Conservation (phyloP, 2,888 invertebrate genomes). For the Euplexia lucipara region DNA sequence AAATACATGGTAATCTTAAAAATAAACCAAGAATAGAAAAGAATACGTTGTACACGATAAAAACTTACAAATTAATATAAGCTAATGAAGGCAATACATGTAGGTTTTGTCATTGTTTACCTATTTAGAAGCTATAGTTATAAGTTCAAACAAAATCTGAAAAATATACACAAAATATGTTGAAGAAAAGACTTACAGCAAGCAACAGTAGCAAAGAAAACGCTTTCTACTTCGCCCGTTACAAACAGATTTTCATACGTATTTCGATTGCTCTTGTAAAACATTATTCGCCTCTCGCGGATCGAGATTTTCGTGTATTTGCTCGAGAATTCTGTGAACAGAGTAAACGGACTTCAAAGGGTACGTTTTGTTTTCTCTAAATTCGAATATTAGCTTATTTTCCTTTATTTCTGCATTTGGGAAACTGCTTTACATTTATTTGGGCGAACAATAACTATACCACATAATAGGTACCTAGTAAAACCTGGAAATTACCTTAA, state of each 20-base stretch:
- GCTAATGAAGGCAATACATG: too few relatives aligned
- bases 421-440: constrained; percentile 33
- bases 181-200: not conserved
- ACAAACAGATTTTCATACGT: constrained; percentile 37
- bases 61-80: too few relatives aligned
- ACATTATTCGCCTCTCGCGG: constrained; percentile 43
- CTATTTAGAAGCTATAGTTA: not conserved
- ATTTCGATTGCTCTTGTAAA: constrained; percentile 43
- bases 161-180: constrained; percentile 5
- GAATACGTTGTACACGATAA: too few relatives aligned
- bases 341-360: constrained; percentile 54
- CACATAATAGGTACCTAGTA: not conserved
- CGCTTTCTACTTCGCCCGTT: constrained; percentile 15
- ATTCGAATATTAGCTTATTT: constrained; percentile 44
- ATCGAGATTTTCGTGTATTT: constrained; percentile 47
- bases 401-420: constrained; percentile 34
- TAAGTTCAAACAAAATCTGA: not conserved
- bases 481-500: not conserved
- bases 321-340: constrained; percentile 33
- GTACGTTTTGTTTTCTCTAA: constrained; percentile 45
- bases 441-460: not conserved
- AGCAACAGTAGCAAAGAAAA: constrained; percentile 23
- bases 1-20: too few relatives aligned
- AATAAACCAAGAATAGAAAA: too few relatives aligned
- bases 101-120: too few relatives aligned